Evolutionary conservation across 2,113 vertebrate genomes (phyloP), one percentile per base, ranked within the genome.

Genomic region (Scomber colias): DNA sequence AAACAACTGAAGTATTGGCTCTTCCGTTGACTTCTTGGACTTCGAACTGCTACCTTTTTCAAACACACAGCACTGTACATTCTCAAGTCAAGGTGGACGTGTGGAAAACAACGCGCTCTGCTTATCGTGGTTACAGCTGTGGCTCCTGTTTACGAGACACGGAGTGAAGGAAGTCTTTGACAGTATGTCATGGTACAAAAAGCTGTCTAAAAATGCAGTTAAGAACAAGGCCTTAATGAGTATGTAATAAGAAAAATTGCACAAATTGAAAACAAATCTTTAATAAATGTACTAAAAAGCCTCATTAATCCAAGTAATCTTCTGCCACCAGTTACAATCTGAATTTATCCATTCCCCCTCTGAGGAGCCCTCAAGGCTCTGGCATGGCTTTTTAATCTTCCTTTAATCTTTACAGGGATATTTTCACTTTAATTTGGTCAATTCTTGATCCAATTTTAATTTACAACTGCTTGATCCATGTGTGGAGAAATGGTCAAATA

Each of bases 71-170:
- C 74, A 55, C 53, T 71, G 72, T 65, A 86, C 77, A 76, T 88
- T 90, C 87, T 77, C 75, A 79, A 64, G 72, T 89, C 79, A 73
- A 65, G 53, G 53, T 48, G 68, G 67, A 78, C 60, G 4, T 45
- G 69, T 68, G 50, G 71, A 57, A 51, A 77, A 74, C 54, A 49
- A 64, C n/a, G 49, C 13, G 2, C 51, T 54, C 40, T 50, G 50
- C 50, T 66, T 17, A 15, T 19, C n/a, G 30, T 56, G 71, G 51
- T 21, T 30, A 64, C 31, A 71, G 71, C 59, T 49, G 65, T 77
- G 54, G 17, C 8, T 40, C 60, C 74, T 73, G 70, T 68, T 81
- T 79, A 57, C 66, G 3, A 50, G 50, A 73, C 57, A 27, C 19
- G 61, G 69, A 46, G 53, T 15, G 44, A 60, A 27, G 40, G 10